Base-by-base conservation (phyloP, 1,140 invertebrate species). In the Calephelis nemesis region DNA sequence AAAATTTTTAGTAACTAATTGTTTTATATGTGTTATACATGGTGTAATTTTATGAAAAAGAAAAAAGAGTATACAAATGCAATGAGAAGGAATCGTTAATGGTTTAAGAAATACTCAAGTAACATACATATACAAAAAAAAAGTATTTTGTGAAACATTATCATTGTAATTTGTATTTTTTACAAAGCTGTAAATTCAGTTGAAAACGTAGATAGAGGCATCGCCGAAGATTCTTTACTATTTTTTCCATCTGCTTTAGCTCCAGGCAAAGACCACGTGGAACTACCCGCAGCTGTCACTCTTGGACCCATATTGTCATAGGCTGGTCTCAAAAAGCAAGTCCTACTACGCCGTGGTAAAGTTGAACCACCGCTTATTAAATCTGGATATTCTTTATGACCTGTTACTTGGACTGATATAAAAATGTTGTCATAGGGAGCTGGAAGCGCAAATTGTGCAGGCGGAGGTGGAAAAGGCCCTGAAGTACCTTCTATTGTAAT, bases 281-380 rank as follows among this genome's bases (percentile, higher is more conserved):
- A 97, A 79, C 94, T 95, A 75, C 97, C 97, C 72, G 96, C 96
- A 10, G 96, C 97, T 2, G 97, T 98, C 10, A 97, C 96, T 73
- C 97, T 93, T 50, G 96, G 95, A 0, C 97, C 97, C 95, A 97
- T 96, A 86, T 97, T 97, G 88, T 98, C 97, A 83, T 97, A 97
- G 15, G 95, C 93, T 45, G 95, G 93, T 42, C 91, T 88, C 13
- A 88, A 74, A 73, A 87, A 87, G 75, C 87, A 88, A 2, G 88
- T 87, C 19, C 80, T 81, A 76, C 83, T 88, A 58, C 86, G 72
- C 62, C 81, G 78, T 9, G 87, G 87, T 58, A 88, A 69, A 0
- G 87, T 87, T 7, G 84, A 69, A 1, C 85, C 88, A 69, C 85
- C 84, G 54, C 93, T 90, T 50, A 92, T 71, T 47, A 92, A 77